Base-by-base conservation (phyloP, 2,113 vertebrate species). In the Xenopus borealis region DNA sequence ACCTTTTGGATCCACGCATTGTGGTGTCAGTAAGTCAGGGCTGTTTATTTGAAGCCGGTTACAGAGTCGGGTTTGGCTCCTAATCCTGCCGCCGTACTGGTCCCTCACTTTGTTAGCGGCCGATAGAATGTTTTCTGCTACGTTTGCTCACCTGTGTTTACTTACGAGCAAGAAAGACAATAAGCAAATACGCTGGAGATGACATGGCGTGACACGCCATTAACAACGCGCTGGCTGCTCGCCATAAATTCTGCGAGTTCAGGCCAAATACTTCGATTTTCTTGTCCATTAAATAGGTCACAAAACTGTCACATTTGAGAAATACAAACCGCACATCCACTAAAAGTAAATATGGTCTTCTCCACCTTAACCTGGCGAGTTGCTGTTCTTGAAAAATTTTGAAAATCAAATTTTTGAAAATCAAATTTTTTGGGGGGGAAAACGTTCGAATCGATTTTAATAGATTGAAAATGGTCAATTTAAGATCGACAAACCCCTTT, bases 81-180 rank as follows among this genome's bases (percentile, higher is more conserved):
- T 23, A 62, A 53, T 57, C 65, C 67, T 47, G 0, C 46, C 12
- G 0, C 57, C 18, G 52, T 46, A 27, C 13, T 20, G 8, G 45
- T 62, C n/a, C 45, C 17, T 14, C 46, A 50, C 61, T 61, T 47
- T 27, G 23, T 72, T 62, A 33, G 46, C 57, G 52, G 44, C 13
- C 12, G 45, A 52, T 65, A 75, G 46, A 20, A 40, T 40, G 33
- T 40, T 40, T 12, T 72, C 71, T 30, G 57, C 73, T 62, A 30
- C 14, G 0, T 79, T 65, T 45, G 20, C 69, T 74, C 75, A 81
- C 69, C 79, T 81, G 70, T 65, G 12, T 66, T 27, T 58, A 68
- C 72, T 55, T 71, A 75, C 71, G 71, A 64, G 72, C 3, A 1
- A 17, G 63, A 40, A 30, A 2, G 16, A 50, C 23, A 50, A 62